Evolutionary conservation across 2,113 vertebrate species (phyloP), one percentile per base, ranked within the genome.

Genomic region (Abramis brama): DNA sequence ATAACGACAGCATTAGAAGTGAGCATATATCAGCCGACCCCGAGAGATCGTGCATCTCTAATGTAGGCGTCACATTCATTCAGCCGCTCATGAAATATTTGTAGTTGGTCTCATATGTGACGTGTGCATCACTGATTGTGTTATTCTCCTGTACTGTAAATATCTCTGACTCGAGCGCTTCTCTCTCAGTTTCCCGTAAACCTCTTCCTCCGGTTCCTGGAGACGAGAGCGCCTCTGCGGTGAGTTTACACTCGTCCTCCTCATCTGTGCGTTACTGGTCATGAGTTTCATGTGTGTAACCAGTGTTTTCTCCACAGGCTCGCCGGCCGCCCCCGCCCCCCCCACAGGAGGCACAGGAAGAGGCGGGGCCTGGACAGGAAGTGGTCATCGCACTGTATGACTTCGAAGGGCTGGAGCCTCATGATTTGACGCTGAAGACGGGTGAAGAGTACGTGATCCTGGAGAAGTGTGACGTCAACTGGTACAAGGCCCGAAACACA

Each of bases 371-470:
- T 0, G 87, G 87, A 1, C 95, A 95, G 86, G 95, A 94, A 86
- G 87, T 96, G 30, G 97, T 97, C 73, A 94, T 98, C 21, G 97
- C 98, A 0, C 94, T 99, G 93, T 99, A 96, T 85, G 95, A 98
- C 90, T 99, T 99, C 87, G 90, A 94, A 1, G 96, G 95, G 0
- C 90, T 93, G 7, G 98, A 99, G 85, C 78, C 93, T 5, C 98
- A 98, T 30, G 97, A 99, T 88, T 94, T 99, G 86, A 92, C 92
- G 19, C 90, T 99, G 88, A 93, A 94, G 68, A 94, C 93, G 86
- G 97, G 97, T 5, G 93, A 93, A 86, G 97, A 99, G 90, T 99
- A 99, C 74, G 91, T 94, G 13, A 92, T 99, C 71, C n/a, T 97
- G 55, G 96, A 97, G 75, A 97, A 96, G 89, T 95, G 96, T 0